A percentile compares a stretch with the other conserved stretches of the same genome.
Evolutionary conservation across 1,140 invertebrate species (phyloP).

Genomic region (Eumeta japonica): DNA sequence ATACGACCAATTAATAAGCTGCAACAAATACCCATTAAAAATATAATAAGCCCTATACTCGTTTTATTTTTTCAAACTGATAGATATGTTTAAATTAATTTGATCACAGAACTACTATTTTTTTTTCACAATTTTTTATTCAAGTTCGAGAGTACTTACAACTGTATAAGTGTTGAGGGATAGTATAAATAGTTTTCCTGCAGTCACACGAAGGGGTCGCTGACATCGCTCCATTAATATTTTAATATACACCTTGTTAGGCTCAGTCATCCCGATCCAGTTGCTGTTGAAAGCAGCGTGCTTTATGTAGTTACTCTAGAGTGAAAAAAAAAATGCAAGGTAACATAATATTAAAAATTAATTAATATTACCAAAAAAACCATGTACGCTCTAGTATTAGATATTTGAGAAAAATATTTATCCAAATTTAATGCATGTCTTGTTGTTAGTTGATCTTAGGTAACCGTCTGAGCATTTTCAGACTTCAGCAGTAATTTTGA

Average conservation of each 20-base stretch:
- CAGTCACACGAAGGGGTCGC: slow-evolving; percentile 38
- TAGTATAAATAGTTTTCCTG: slow-evolving; percentile 48
- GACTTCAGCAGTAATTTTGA: no score
- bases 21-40: slow-evolving; percentile 17
- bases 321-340: no score
- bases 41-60: background rate
- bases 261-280: slow-evolving; percentile 30
- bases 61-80: no score
- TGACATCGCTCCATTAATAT: slow-evolving; percentile 46
- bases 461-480: no score
- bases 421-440: no score
- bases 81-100: background rate
- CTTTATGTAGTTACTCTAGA: no score
- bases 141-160: slow-evolving; percentile 21
- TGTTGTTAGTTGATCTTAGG: no score
- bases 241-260: slow-evolving; percentile 32
- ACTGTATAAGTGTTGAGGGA: slow-evolving; percentile 50
- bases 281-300: slow-evolving; percentile 42
- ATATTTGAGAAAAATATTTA: no score
- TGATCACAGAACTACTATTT: background rate
- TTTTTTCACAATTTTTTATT: background rate
- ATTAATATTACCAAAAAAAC: no score
- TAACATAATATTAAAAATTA: no score
- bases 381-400: no score
- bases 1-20: slow-evolving; percentile 52